Percentiles rank a stretch among this genome's conserved stretches.
These are phyloP conservation scores for Calyptomena viridis DNA, from an alignment of 2,113 vertebrate genomes.

Conservation along the genomic window DNA sequence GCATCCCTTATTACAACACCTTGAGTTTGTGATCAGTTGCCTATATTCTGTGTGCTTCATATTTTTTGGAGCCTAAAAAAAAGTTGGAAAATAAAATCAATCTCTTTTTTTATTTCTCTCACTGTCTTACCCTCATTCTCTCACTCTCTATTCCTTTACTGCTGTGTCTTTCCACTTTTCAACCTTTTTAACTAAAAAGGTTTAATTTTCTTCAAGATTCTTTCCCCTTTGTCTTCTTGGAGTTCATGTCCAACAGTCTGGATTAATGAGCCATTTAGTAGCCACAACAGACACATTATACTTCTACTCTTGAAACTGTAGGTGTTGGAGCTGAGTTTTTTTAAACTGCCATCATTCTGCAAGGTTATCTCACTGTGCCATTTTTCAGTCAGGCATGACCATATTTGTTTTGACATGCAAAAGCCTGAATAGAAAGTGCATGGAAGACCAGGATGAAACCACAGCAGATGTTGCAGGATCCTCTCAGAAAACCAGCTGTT, in stretches of 20 bases:
- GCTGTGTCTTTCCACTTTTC: background rate
- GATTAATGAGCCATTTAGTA: background rate
- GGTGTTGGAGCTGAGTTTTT: background rate
- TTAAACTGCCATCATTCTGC: background rate
- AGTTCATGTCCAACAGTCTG: background rate
- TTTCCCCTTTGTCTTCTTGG: background rate
- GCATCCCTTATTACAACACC: background rate
- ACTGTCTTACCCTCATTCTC: background rate
- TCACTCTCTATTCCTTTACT: background rate
- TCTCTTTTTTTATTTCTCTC: no score
- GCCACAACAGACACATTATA: background rate
- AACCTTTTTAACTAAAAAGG: background rate
- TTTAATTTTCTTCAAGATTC: background rate
- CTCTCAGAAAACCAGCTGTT: background rate
- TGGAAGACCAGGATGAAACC: background rate
- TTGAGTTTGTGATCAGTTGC: background rate
- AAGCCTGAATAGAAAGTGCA: background rate
- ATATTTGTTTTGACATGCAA: background rate
- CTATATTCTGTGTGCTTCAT: background rate
- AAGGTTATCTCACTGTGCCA: background rate
- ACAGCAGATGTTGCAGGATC: background rate
- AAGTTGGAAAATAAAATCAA: background rate
- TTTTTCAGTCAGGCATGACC: background rate
- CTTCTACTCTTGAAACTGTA: background rate
- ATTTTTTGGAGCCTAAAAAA: background rate